Conservation (phyloP, 2,888 invertebrate genomes). For the Colletes collaris region DNA sequence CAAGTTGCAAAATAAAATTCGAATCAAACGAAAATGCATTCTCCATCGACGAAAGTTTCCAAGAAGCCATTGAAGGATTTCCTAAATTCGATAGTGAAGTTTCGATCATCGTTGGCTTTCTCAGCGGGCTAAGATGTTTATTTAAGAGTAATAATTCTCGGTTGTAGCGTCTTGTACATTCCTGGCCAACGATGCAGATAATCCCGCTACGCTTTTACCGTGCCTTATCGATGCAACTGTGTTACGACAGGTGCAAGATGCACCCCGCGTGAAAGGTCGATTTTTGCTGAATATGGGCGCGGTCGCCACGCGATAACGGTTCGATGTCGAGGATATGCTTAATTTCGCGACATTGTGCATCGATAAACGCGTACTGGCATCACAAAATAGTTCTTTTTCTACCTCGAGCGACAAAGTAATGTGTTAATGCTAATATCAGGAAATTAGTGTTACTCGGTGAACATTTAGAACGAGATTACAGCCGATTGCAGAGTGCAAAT, state of each 20-base stretch:
- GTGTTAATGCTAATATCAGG: too few species aligned
- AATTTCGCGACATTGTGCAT: conserved; percentile 5
- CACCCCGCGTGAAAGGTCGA: conserved; percentile 43
- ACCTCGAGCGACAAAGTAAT: not conserved
- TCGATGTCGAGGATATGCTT: conserved; percentile 24
- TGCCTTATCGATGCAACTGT: conserved; percentile 33
- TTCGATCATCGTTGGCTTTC: too few species aligned
- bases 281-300: conserved; percentile 39
- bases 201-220: conserved; percentile 24
- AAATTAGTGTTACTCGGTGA: too few species aligned
- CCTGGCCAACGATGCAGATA: conserved; percentile 7
- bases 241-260: conserved; percentile 62
- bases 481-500: too few species aligned
- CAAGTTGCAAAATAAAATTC: too few species aligned
- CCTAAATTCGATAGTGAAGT: too few species aligned
- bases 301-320: conserved; percentile 41
- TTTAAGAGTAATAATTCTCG: not conserved
- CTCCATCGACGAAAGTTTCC: too few species aligned
- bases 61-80: too few species aligned
- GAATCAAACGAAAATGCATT: too few species aligned
- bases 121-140: not conserved
- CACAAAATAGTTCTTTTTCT: too few species aligned
- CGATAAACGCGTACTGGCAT: conserved; percentile 17
- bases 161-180: not conserved
- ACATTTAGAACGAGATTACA: too few species aligned